phyloP scores from a whole-genome alignment of 2,888 invertebrate species.

The Argyresthia albistria region DNA sequence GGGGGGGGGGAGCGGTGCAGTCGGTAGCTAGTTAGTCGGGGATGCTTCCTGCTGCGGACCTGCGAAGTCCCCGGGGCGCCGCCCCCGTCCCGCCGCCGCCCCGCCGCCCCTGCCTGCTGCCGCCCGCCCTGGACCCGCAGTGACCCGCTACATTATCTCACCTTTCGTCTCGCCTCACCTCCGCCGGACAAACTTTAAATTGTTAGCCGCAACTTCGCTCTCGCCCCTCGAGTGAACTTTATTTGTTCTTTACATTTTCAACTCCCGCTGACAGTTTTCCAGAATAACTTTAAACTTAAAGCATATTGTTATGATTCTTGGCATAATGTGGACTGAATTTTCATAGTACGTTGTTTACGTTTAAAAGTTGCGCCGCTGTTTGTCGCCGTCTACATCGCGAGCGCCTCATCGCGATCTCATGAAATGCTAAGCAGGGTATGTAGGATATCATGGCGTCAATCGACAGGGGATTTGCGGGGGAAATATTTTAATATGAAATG shows the following conservation, averaged over 20 bases:
- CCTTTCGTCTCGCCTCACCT: slow-evolving; percentile 36
- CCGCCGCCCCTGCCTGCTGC: too few species aligned
- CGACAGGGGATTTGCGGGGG: slow-evolving; percentile 18
- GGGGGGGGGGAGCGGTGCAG: not conserved
- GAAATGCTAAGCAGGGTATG: slow-evolving; percentile 15
- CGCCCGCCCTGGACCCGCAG: not conserved
- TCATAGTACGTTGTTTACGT: slow-evolving; percentile 2
- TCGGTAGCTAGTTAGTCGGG: slow-evolving; percentile 24
- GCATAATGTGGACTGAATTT: slow-evolving; percentile 5
- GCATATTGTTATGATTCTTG: slow-evolving; percentile 10
- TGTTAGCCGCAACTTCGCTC: slow-evolving; percentile 50
- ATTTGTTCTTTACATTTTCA: slow-evolving; percentile 43
- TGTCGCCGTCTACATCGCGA: not conserved
- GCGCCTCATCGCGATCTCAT: slow-evolving; percentile 9
- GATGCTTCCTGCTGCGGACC: slow-evolving; percentile 8
- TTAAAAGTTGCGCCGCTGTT: not conserved
- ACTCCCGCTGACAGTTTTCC: slow-evolving; percentile 34
- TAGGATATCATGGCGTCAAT: slow-evolving; percentile 16
- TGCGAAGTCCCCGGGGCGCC: not conserved
- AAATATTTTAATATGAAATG: slow-evolving; percentile 37
- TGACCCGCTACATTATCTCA: slow-evolving; percentile 38
- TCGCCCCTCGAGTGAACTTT: slow-evolving; percentile 47
- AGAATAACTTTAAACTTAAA: slow-evolving; percentile 8
- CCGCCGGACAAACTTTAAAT: slow-evolving; percentile 56
- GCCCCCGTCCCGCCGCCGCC: too few species aligned